Conservation (phyloP, 2,888 invertebrate species). For the Byasa hedistus region DNA sequence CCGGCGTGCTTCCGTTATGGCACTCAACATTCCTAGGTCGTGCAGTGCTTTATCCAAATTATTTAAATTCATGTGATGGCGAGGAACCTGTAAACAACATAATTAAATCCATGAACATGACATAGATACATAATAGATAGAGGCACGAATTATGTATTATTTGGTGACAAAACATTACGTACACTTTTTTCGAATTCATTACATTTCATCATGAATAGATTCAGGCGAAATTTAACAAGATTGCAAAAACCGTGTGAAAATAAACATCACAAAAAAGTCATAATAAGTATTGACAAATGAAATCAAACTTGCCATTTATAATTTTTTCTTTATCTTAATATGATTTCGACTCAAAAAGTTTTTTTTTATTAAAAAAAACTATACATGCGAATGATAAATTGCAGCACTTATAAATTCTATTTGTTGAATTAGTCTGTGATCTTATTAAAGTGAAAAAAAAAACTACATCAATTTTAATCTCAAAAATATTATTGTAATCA, state of each 20-base stretch:
- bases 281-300: conserved; percentile 47
- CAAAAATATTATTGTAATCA: neutral
- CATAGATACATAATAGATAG: neutral
- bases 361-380: neutral
- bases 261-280: conserved; percentile 78
- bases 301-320: conserved; percentile 16
- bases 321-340: neutral
- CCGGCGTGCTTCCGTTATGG: conserved; percentile 78
- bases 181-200: conserved; percentile 65
- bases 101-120: conserved; percentile 35
- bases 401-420: neutral
- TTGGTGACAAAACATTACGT: conserved; percentile 39
- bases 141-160: conserved; percentile 1
- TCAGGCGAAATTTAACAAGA: conserved; percentile 51
- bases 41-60: conserved; percentile 81
- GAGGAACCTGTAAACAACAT: conserved; percentile 69
- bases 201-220: conserved; percentile 65
- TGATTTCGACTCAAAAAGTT: neutral
- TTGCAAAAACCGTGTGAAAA: conserved; percentile 65
- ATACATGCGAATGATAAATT: neutral
- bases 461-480: neutral
- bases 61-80: conserved; percentile 71
- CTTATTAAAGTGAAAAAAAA: neutral
- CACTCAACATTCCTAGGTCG: conserved; percentile 82
- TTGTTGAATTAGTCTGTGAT: neutral